Evolutionary conservation across 2,113 vertebrate species (phyloP).

Genomic region (Xiphorhynchus elegans): DNA sequence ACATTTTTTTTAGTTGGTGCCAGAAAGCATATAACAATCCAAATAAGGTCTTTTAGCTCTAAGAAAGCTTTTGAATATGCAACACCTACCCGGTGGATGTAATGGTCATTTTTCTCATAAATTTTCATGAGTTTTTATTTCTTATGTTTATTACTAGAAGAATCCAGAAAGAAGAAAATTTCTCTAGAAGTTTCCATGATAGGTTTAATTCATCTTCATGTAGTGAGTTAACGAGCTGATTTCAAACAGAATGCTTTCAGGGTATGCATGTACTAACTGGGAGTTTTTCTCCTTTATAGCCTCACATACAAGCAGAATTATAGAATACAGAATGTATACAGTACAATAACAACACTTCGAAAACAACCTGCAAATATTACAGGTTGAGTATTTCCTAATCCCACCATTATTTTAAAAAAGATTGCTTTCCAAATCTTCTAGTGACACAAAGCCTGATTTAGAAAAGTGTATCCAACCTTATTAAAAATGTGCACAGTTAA

Average conservation of each 20-base stretch:
- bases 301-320: background rate
- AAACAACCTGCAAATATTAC: background rate
- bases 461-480: background rate
- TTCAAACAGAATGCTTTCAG: background rate
- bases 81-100: background rate
- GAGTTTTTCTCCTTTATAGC: background rate
- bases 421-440: background rate
- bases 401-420: background rate
- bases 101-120: background rate
- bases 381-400: background rate
- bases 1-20: background rate
- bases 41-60: background rate
- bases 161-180: background rate
- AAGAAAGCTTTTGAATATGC: background rate
- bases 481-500: slow-evolving; percentile 33
- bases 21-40: background rate
- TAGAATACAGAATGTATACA: background rate
- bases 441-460: background rate
- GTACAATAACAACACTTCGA: background rate
- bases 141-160: background rate
- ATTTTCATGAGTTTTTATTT: background rate
- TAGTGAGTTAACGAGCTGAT: background rate
- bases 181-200: background rate
- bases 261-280: background rate
- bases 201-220: background rate